Conservation (phyloP, 2,888 invertebrate species). For the Dryomyza anilis region DNA sequence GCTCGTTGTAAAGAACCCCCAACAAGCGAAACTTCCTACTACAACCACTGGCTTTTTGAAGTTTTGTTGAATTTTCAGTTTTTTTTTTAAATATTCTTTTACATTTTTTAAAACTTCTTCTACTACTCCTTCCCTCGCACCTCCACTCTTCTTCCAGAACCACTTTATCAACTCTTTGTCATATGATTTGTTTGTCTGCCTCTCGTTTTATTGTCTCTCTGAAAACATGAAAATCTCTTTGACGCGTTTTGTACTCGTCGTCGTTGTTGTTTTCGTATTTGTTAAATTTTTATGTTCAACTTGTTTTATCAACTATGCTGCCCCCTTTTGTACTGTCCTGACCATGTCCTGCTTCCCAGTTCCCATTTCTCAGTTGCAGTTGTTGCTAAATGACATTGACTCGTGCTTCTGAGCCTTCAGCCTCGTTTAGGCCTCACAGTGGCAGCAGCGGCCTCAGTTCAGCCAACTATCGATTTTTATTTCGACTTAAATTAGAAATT, state of each 20-base stretch:
- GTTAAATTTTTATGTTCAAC: slow-evolving; percentile 2
- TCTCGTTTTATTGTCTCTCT: slow-evolving; percentile 11
- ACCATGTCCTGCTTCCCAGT: neutral
- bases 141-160: neutral
- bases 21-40: neutral
- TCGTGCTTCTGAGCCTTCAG: no score
- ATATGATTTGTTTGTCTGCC: slow-evolving; percentile 7
- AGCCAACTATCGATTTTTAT: slow-evolving; percentile 17
- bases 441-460: neutral
- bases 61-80: no score
- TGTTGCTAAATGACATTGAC: slow-evolving; percentile 21
- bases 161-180: neutral
- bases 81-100: no score
- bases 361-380: neutral
- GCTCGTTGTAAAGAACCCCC: slow-evolving; percentile 13
- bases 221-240: neutral
- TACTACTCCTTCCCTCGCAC: neutral
- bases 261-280: slow-evolving; percentile 7
- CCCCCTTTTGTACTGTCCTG: no score
- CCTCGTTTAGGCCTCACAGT: no score
- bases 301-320: neutral
- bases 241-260: no score
- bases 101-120: no score
- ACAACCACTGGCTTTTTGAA: no score
- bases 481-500: neutral